Evolutionary conservation across 2,113 vertebrate genomes (phyloP), one percentile per base, ranked within the genome.

Genomic region (Pangasianodon hypophthalmus): DNA sequence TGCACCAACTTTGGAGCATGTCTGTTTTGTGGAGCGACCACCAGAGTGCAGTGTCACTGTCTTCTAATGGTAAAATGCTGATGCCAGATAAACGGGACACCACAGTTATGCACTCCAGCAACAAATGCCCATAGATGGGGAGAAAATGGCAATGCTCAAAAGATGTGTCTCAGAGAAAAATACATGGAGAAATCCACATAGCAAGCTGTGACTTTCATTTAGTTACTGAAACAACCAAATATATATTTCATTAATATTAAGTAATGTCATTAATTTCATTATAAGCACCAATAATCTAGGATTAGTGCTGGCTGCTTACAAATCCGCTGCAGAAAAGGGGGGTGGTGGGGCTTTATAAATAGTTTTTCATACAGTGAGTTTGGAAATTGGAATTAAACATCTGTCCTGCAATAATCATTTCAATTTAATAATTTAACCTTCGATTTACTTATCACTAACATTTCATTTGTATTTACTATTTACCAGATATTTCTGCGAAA

Each of bases 11-110:
- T 46, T 56, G 52, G 7, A 41, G 16, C 2, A 1, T 46, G 48
- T 91, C 87, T 93, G 90, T 94, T 93, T 94, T 46, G 58, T 44
- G 16, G 7, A 11, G 54, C 89, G 87, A 48, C 92, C 95, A 93
- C 84, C 75, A 95, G 95, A 90, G 93, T 92, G 95, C 93, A 94
- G 88, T 90, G 37, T 92, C 71, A 56, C 56, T 60, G 26, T 88
- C 32, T 50, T 84, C 1, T 46, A 84, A 69, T 44, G 13, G 48
- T 79, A 1, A 44, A 56, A 21, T 46, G 18, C 18, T 60, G 60
- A 56, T 77, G 56, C 37, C 58, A 52, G 19, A 64, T 46, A 44
- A 77, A 85, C 50, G 44, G 79, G 29, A 89, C 88, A 87, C 75
- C 75, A 48, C 56, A 46, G 44, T 24, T 64, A 79, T 87, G 86